Conservation (phyloP, 2,797 vertebrate genomes). For the Hydrophis major region DNA sequence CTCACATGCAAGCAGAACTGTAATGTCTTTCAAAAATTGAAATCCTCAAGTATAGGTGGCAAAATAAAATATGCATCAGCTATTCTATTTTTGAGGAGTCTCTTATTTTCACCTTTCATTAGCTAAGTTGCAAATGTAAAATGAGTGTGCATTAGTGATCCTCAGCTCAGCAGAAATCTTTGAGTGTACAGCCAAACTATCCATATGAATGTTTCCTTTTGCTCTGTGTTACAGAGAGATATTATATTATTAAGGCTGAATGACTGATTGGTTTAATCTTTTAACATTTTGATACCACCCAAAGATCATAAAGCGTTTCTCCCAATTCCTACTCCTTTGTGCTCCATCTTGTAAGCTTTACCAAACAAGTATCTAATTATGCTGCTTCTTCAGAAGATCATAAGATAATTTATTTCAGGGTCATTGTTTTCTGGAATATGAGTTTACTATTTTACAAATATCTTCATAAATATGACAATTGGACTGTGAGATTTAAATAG, state of each 20-base stretch:
- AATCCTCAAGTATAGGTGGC: neutral
- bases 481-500: neutral
- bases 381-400: neutral
- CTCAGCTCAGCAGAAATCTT: neutral
- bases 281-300: neutral
- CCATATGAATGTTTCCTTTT: neutral
- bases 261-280: neutral
- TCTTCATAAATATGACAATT: neutral
- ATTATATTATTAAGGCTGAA: neutral
- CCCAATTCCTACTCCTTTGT: neutral
- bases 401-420: neutral
- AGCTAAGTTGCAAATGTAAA: neutral
- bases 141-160: neutral
- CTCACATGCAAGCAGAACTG: neutral
- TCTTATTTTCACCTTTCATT: neutral
- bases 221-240: neutral
- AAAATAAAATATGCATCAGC: neutral
- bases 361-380: neutral
- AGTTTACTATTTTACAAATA: neutral
- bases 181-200: neutral
- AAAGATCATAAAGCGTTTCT: neutral
- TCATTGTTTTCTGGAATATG: neutral
- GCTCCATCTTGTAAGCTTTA: neutral
- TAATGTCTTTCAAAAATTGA: neutral
- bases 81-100: neutral